These are phyloP conservation scores for Drosophila koepferae DNA, from an alignment of 2,888 invertebrate genomes.

Conservation along the genomic window DNA sequence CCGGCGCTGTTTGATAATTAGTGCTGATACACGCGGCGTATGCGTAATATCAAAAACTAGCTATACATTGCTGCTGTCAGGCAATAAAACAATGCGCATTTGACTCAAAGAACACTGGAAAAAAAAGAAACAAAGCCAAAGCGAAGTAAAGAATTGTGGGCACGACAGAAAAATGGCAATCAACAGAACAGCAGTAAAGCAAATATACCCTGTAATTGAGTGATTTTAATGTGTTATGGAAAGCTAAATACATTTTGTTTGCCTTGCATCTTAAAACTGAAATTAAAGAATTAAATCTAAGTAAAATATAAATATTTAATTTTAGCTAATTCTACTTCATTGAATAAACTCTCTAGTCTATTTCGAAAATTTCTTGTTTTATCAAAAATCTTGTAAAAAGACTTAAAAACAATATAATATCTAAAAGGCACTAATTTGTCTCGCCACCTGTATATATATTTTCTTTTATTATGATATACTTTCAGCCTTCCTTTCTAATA, in stretches of 20 bases:
- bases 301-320: too few species aligned
- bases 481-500: too few species aligned
- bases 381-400: too few species aligned
- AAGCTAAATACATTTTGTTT: neutral
- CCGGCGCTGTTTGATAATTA: conserved; percentile 47
- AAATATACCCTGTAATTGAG: conserved; percentile 30
- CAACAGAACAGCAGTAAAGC: conserved; percentile 2
- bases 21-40: conserved; percentile 58
- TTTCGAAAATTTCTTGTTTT: too few species aligned
- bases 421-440: too few species aligned
- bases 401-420: too few species aligned
- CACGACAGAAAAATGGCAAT: conserved; percentile 42
- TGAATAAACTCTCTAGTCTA: too few species aligned
- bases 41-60: conserved; percentile 48
- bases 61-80: conserved; percentile 28
- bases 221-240: neutral
- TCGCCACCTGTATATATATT: too few species aligned
- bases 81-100: conserved; percentile 46
- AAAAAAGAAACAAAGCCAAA: conserved; percentile 7
- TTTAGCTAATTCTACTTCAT: too few species aligned
- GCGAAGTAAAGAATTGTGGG: conserved; percentile 35
- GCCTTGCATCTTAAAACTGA: neutral
- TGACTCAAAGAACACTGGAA: conserved; percentile 13
- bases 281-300: neutral
- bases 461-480: too few species aligned